Evolutionary conservation across 2,113 vertebrate genomes (phyloP).

Genomic region (Pituophis catenifer): DNA sequence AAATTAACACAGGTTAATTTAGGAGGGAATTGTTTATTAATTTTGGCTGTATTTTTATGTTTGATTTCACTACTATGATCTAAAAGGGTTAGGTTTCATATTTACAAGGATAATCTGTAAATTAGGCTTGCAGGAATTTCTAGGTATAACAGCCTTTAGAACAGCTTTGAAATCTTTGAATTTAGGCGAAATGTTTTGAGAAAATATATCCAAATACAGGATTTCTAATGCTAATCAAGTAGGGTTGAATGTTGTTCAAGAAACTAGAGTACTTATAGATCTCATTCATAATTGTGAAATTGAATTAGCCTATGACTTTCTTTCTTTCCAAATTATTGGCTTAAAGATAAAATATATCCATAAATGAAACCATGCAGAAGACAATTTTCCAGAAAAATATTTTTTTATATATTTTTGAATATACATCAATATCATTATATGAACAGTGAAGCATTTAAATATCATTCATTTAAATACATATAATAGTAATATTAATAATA

Average conservation of each 20-base stretch:
- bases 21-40: not conserved
- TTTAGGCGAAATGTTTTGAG: not conserved
- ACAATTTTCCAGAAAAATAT: not conserved
- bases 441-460: too few species aligned
- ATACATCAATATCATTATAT: too few species aligned
- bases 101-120: not conserved
- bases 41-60: not conserved
- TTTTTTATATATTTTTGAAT: too few species aligned
- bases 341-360: slow-evolving; percentile 30
- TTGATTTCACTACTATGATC: not conserved
- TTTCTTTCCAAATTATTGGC: not conserved
- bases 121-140: not conserved
- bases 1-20: not conserved
- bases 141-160: not conserved
- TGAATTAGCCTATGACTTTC: slow-evolving; percentile 37
- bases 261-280: slow-evolving; percentile 47
- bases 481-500: too few species aligned
- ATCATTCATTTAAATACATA: too few species aligned
- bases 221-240: not conserved
- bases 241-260: slow-evolving; percentile 41
- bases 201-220: not conserved
- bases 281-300: slow-evolving; percentile 36
- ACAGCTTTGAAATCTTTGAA: not conserved
- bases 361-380: slow-evolving; percentile 9
- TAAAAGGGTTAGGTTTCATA: not conserved